Conservation (phyloP, 2,797 vertebrate species). For the Lacerta agilis region DNA sequence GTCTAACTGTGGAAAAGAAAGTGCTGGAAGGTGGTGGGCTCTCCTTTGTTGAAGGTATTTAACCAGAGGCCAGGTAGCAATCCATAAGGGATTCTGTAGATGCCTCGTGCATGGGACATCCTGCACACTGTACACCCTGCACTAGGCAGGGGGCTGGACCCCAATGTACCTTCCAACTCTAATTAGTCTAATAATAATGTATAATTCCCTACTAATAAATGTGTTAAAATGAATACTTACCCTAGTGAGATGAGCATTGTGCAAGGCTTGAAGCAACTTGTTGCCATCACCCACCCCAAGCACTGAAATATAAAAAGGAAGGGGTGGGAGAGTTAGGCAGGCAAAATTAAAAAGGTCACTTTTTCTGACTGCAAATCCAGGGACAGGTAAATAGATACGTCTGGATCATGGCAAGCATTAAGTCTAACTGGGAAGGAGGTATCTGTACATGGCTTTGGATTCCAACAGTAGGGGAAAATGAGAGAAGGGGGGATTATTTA, state of each 20-base stretch:
- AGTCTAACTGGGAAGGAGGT: neutral
- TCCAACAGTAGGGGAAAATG: neutral
- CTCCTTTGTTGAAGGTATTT: too few relatives aligned
- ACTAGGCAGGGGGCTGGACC: too few relatives aligned
- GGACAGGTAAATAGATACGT: too few relatives aligned
- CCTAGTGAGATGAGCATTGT: slow-evolving; percentile 83
- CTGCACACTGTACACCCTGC: too few relatives aligned
- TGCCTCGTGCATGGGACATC: too few relatives aligned
- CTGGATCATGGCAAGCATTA: neutral
- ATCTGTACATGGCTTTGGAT: neutral
- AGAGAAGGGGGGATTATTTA: neutral
- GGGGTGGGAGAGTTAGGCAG: neutral
- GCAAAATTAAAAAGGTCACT: neutral
- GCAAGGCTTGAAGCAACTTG: slow-evolving; percentile 81
- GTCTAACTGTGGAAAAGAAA: too few relatives aligned
- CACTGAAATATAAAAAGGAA: slow-evolving; percentile 78
- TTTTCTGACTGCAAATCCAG: neutral
- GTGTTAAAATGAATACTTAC: slow-evolving; percentile 70
- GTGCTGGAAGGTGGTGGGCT: too few relatives aligned
- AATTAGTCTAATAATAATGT: too few relatives aligned
- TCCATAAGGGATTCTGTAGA: too few relatives aligned
- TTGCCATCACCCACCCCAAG: slow-evolving; percentile 85
- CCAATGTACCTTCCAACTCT: too few relatives aligned
- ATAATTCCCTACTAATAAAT: neutral
- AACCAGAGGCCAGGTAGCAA: too few relatives aligned